A percentile compares a stretch with the other conserved stretches of the same genome.
phyloP scores from a whole-genome alignment of 1,140 invertebrate genomes.

The Ceratoteleas bidentatus region DNA sequence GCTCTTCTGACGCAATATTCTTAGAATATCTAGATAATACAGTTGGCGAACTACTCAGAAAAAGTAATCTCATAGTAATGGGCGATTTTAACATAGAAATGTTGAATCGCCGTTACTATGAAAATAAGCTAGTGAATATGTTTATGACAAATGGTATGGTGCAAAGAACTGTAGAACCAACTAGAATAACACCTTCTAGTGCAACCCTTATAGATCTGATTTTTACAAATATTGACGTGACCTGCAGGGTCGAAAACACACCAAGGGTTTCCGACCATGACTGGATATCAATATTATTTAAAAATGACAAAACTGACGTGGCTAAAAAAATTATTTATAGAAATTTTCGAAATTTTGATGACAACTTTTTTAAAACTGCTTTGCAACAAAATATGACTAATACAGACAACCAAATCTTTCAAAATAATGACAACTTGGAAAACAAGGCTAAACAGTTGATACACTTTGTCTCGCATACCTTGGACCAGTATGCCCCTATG shows the following conservation, averaged over 20 bases:
- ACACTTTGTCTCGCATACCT: constrained; percentile 3
- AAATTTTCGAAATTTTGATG: constrained; percentile 12
- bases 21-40: constrained; percentile 37
- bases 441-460: constrained; percentile 36
- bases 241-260: constrained; percentile 22
- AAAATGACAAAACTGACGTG: constrained; percentile 10
- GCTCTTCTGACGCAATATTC: constrained; percentile 22
- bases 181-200: constrained; percentile 37
- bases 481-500: constrained; percentile 1
- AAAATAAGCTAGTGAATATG: constrained; percentile 14
- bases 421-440: constrained; percentile 25
- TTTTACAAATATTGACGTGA: constrained; percentile 8
- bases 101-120: constrained; percentile 29
- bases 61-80: constrained; percentile 23
- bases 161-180: constrained; percentile 17
- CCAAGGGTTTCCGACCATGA: constrained; percentile 44
- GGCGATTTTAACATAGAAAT: constrained; percentile 42
- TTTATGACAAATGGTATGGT: constrained; percentile 37
- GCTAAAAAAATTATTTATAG: constrained; percentile 28
- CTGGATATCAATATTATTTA: constrained; percentile 30
- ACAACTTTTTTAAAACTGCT: background rate
- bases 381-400: background rate
- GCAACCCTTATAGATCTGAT: constrained; percentile 36
- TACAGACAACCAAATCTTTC: background rate
- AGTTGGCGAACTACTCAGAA: background rate